phyloP scores from a whole-genome alignment of 2,888 invertebrate species.

The Eremobia ochroleuca region DNA sequence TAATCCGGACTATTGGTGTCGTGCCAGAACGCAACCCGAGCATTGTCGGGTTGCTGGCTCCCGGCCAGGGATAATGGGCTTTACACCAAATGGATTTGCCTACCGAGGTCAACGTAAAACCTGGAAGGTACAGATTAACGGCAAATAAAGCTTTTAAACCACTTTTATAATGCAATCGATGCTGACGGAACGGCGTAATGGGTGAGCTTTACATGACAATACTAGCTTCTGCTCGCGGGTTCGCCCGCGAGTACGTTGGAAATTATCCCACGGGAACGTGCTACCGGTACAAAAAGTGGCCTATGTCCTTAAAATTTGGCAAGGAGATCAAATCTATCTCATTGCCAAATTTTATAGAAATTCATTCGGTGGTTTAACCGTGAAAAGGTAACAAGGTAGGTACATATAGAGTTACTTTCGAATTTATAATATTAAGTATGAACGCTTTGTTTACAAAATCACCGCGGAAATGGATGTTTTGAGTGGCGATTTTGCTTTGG shows the following conservation, averaged over 20 bases:
- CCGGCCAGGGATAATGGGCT: slow-evolving; percentile 82
- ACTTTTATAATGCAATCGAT: slow-evolving; percentile 58
- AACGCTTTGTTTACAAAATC: neutral
- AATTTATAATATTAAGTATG: neutral
- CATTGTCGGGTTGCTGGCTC: slow-evolving; percentile 79
- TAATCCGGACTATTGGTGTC: slow-evolving; percentile 82
- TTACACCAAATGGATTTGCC: slow-evolving; percentile 77
- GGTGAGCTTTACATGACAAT: slow-evolving; percentile 16
- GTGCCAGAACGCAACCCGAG: slow-evolving; percentile 82
- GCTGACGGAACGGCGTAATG: slow-evolving; percentile 29
- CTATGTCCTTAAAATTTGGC: neutral
- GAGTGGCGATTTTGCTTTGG: neutral
- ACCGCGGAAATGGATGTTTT: neutral
- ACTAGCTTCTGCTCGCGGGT: neutral
- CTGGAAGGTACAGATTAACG: slow-evolving; percentile 70
- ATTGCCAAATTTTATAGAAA: neutral
- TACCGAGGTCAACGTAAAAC: slow-evolving; percentile 71
- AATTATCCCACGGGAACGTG: neutral
- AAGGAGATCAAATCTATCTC: neutral
- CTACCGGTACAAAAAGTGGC: neutral
- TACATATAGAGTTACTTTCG: neutral
- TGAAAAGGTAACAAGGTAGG: no score
- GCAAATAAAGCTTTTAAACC: slow-evolving; percentile 58
- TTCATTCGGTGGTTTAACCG: neutral
- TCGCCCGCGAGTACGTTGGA: neutral